Evolutionary conservation across 2,888 invertebrate species (phyloP), one percentile per base, ranked within the genome.

Genomic region (Cerastis leucographa): DNA sequence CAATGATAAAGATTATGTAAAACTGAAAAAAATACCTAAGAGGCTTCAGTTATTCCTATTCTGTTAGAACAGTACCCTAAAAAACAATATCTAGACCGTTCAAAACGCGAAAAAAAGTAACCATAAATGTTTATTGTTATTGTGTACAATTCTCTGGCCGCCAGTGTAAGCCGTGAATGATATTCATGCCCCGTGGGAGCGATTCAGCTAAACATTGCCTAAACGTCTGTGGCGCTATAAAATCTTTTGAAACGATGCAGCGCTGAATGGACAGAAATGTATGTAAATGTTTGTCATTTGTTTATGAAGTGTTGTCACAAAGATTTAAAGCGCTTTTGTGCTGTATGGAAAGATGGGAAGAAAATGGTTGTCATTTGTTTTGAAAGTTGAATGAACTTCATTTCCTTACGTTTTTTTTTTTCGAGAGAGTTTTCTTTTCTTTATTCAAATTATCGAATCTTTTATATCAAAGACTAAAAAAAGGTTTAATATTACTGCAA

Each of bases 111-210:
- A 87, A 88, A 46, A 86, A 85, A 83, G 76, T 72, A 78, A 71
- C 78, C 75, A 79, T 87, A 81, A 84, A 88, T 73, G 78, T 87
- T 87, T 78, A 89, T 61, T 75, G 79, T 88, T 89, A 88, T 80
- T 85, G 85, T 79, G 51, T 67, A 74, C 80, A 82, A 76, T 85
- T 83, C 80, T 87, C 71, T 87, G 80, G 79, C 62, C 59, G 66
- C 74, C 65, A 73, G 68, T 78, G 83, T 67, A 78, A 77, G 73
- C 67, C 71, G 49, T 78, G 74, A 87, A 88, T 89, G 85, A 79
- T 86, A 81, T 85, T 86, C 81, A 82, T 81, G 62, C 74, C 84
- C 78, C 80, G 51, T 64, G 84, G 83, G 88, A 84, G 68, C 82
- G 73, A 83, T 87, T 80, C 71, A 69, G 75, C 85, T 88, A 88